Conservation (phyloP, 2,888 invertebrate genomes). For the Eumacrocentrus americanus region DNA sequence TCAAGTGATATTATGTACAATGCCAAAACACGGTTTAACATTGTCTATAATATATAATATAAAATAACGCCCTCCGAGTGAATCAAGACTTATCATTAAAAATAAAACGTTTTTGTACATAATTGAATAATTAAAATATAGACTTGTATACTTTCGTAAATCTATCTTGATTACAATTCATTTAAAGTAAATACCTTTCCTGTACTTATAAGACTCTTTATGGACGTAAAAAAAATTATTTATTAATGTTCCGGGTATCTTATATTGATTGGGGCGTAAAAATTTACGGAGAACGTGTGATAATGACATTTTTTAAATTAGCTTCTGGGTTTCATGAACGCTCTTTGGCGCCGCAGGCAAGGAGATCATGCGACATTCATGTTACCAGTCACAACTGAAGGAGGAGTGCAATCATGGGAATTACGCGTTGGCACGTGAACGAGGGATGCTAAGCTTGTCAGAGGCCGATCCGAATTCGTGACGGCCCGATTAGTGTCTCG, state of each 20-base stretch:
- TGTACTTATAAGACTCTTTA: too few relatives aligned
- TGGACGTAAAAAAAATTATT: too few relatives aligned
- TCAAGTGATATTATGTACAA: not conserved
- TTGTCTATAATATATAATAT: not conserved
- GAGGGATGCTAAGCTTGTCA: slow-evolving; percentile 34
- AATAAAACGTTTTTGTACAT: slow-evolving; percentile 26
- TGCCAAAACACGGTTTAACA: not conserved
- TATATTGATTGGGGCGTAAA: not conserved
- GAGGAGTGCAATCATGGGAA: slow-evolving; percentile 22
- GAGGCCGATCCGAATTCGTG: slow-evolving; percentile 35
- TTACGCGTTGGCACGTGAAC: slow-evolving; percentile 42
- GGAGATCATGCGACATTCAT: slow-evolving; percentile 26
- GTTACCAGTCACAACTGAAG: slow-evolving; percentile 29
- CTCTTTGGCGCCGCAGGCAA: slow-evolving; percentile 13
- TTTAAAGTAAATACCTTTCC: too few relatives aligned
- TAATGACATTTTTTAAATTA: not conserved
- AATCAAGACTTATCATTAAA: slow-evolving; percentile 19
- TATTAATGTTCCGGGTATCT: too few relatives aligned
- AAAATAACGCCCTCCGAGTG: not conserved
- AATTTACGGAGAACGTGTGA: not conserved
- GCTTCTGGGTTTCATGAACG: not conserved
- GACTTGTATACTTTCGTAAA: slow-evolving; percentile 36
- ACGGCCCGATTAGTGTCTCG: slow-evolving; percentile 12
- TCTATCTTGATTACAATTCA: not conserved
- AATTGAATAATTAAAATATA: slow-evolving; percentile 29